Conservation (phyloP, 2,113 vertebrate species). For the Pimephales promelas region DNA sequence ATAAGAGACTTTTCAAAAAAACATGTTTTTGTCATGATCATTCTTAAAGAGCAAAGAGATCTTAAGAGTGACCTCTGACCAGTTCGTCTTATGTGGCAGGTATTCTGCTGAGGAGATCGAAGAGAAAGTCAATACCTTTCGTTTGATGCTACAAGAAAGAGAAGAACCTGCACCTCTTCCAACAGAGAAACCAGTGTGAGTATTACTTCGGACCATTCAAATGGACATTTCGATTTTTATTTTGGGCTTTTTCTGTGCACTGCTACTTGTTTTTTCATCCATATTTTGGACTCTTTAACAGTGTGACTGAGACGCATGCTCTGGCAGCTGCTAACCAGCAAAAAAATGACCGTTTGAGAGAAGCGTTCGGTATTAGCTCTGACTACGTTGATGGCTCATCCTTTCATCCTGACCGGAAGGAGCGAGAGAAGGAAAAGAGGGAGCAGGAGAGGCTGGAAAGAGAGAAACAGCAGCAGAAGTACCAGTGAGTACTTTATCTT, state of each 20-base stretch:
- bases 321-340: conserved; percentile 90
- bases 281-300: conserved; percentile 48
- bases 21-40: background rate
- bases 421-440: conserved; percentile 78
- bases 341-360: conserved; percentile 88
- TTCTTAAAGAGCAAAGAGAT: background rate
- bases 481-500: conserved; percentile 71
- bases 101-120: conserved; percentile 89
- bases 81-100: conserved; percentile 63
- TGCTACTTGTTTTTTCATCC: background rate
- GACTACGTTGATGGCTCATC: conserved; percentile 91
- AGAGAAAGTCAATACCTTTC: conserved; percentile 90
- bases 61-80: background rate
- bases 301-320: conserved; percentile 88
- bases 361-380: conserved; percentile 87
- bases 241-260: background rate
- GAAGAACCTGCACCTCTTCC: conserved; percentile 76
- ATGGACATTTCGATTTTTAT: background rate
- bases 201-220: background rate
- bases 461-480: conserved; percentile 75
- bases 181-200: conserved; percentile 72
- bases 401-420: conserved; percentile 87
- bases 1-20: too few relatives aligned
- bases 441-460: conserved; percentile 77
- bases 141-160: conserved; percentile 91